phyloP scores from a whole-genome alignment of 2,113 vertebrate genomes.

The Piliocolobus tephrosceles region DNA sequence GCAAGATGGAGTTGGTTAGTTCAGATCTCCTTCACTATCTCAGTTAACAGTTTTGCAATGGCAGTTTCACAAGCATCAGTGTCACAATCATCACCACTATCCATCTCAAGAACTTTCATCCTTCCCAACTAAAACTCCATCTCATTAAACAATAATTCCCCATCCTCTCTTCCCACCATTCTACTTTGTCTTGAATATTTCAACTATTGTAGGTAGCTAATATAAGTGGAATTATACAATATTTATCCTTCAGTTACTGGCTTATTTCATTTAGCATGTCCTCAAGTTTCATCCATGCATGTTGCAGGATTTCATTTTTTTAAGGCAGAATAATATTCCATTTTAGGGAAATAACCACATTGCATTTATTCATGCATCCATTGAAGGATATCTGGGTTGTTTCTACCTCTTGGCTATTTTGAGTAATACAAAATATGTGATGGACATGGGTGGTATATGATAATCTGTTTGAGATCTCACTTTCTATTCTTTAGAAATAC shows the following conservation, averaged over 20 bases:
- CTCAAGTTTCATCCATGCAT: background rate
- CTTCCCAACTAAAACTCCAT: background rate
- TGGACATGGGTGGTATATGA: background rate
- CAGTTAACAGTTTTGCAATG: no score
- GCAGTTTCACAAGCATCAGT: no score
- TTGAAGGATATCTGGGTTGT: background rate
- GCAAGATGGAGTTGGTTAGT: no score
- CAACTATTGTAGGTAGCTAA: background rate
- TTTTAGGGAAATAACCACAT: background rate
- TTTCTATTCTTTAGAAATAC: background rate
- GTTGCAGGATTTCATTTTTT: background rate
- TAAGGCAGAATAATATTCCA: background rate
- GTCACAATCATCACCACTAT: background rate
- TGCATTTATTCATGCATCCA: background rate
- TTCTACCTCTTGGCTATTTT: background rate
- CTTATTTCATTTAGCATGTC: background rate
- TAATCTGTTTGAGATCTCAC: background rate
- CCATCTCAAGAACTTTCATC: background rate
- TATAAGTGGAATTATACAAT: background rate
- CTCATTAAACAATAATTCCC: background rate
- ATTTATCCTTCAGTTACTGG: background rate
- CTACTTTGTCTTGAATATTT: background rate
- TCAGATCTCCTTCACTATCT: no score
- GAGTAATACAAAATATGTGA: background rate
- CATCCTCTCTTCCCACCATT: background rate